phyloP scores from a whole-genome alignment of 2,113 vertebrate genomes.

The Gallinago undulata region DNA sequence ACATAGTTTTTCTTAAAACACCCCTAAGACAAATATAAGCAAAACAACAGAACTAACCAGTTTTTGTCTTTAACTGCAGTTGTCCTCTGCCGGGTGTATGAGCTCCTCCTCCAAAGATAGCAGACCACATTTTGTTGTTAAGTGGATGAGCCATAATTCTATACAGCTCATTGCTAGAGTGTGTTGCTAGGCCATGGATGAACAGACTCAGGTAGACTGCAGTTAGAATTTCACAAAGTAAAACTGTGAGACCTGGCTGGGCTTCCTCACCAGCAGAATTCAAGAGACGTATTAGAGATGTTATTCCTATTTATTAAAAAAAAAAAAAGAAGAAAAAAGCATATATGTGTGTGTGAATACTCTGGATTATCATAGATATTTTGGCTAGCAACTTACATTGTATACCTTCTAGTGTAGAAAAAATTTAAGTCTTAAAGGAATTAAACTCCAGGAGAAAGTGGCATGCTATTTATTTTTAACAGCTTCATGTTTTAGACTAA shows the following conservation, averaged over 20 bases:
- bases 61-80: conserved; percentile 69
- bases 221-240: conserved; percentile 95
- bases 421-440: not conserved
- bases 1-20: not conserved
- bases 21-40: not conserved
- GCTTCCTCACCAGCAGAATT: conserved; percentile 91
- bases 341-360: accelerated
- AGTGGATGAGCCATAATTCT: conserved; percentile 93
- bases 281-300: conserved; percentile 81
- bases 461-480: not conserved
- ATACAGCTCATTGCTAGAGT: conserved; percentile 92
- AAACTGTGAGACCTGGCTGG: conserved; percentile 86
- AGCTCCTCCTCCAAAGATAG: conserved; percentile 91
- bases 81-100: conserved; percentile 73
- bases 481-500: not conserved
- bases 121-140: conserved; percentile 91
- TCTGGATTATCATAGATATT: not conserved
- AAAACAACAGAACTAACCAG: conserved; percentile 75
- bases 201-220: conserved; percentile 95
- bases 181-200: conserved; percentile 93
- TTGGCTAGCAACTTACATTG: not conserved
- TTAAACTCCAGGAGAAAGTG: not conserved
- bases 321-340: not conserved
- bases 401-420: not conserved
- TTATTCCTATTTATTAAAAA: conserved; percentile 76